A percentile compares a stretch with the other conserved stretches of the same genome.
Conservation (phyloP, 2,888 invertebrate species). For the Hoplodrina blanda region DNA sequence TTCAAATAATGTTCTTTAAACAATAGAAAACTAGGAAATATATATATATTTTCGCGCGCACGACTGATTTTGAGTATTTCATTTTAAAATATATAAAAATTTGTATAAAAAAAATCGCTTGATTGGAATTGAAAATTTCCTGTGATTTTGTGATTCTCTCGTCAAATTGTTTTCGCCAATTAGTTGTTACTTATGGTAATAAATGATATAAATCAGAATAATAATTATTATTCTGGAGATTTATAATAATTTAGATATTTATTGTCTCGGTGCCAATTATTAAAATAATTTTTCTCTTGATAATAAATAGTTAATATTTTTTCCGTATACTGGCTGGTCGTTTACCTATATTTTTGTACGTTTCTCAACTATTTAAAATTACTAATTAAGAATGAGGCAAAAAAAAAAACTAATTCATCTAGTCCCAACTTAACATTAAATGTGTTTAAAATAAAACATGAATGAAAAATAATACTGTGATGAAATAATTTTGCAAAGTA, state of each 20-base stretch:
- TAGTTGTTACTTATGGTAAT: constrained; percentile 61
- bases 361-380: neutral
- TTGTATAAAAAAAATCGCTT: constrained; percentile 60
- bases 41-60: constrained; percentile 65
- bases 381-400: neutral
- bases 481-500: neutral
- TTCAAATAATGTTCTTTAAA: constrained; percentile 39
- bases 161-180: constrained; percentile 67
- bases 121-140: constrained; percentile 69
- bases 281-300: constrained; percentile 69
- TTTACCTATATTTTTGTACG: constrained; percentile 13
- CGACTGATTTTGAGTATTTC: constrained; percentile 79
- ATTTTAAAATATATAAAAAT: constrained; percentile 60
- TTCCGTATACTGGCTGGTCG: constrained; percentile 54
- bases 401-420: neutral
- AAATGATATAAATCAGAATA: constrained; percentile 54
- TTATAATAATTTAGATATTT: constrained; percentile 68
- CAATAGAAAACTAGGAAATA: constrained; percentile 68
- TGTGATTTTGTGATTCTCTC: constrained; percentile 60
- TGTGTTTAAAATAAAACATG: neutral
- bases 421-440: neutral
- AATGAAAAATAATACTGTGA: neutral
- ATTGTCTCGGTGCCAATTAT: constrained; percentile 80
- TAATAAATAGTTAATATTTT: constrained; percentile 57
- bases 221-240: constrained; percentile 58